Conservation (phyloP, 2,113 vertebrate genomes). For the Athene cunicularia region DNA sequence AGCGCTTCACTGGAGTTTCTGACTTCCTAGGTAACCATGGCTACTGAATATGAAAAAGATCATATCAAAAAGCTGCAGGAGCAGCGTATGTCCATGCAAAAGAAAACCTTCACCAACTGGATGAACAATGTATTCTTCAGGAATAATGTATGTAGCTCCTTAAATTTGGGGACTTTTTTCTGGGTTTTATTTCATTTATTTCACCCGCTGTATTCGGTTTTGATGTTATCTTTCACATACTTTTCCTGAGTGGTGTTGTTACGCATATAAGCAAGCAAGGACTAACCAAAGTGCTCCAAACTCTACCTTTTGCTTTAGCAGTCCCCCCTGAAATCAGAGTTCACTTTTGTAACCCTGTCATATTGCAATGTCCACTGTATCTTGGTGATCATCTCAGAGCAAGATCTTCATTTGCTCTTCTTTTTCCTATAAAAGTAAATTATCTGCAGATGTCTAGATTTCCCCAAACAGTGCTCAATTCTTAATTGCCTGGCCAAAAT, state of each 20-base stretch:
- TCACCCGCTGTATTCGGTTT: not conserved
- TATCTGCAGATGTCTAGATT: not conserved
- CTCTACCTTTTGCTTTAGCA: not conserved
- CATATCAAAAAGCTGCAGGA: slow-evolving; percentile 87
- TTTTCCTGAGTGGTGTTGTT: not conserved
- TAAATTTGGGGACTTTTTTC: not conserved
- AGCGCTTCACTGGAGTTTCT: not conserved
- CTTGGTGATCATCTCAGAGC: not conserved
- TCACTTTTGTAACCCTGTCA: not conserved
- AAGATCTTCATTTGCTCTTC: not conserved
- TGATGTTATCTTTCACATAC: rapidly evolving
- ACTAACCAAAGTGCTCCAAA: not conserved
- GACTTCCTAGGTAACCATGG: slow-evolving; percentile 68
- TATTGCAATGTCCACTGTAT: not conserved
- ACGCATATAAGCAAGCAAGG: not conserved
- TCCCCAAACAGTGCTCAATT: not conserved
- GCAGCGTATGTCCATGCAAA: slow-evolving; percentile 86
- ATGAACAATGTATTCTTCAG: slow-evolving; percentile 88
- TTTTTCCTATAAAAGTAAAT: not conserved
- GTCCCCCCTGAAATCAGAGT: not conserved
- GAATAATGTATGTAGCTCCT: slow-evolving; percentile 70
- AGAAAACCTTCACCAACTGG: slow-evolving; percentile 95
- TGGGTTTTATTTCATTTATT: not conserved
- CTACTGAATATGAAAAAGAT: slow-evolving; percentile 79
- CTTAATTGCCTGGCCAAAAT: not conserved